phyloP scores from a whole-genome alignment of 2,113 vertebrate genomes.

The Xenopus laevis region DNA sequence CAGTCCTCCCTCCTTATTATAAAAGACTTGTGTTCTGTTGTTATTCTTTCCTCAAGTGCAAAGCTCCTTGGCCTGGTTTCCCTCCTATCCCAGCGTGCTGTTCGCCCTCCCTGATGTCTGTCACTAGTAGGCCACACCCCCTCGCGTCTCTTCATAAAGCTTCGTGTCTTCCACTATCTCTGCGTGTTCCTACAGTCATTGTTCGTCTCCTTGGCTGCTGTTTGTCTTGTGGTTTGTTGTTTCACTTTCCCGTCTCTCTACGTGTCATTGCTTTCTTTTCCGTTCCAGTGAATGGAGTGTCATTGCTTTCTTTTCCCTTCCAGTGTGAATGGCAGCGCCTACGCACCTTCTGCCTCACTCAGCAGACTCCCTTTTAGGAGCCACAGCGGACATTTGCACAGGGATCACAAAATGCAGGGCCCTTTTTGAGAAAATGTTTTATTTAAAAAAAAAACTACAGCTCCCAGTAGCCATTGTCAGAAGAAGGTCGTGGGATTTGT shows the following conservation, averaged over 20 bases:
- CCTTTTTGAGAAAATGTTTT: too few species aligned
- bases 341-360: too few species aligned
- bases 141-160: not conserved
- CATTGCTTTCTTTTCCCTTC: too few species aligned
- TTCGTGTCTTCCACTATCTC: constrained; percentile 2
- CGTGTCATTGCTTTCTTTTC: not conserved
- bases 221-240: not conserved
- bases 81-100: not conserved
- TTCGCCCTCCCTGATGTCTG: not conserved
- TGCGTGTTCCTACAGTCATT: not conserved
- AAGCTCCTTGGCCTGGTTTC: not conserved
- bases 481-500: too few species aligned
- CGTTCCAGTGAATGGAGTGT: too few species aligned
- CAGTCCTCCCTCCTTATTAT: not conserved
- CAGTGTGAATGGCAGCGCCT: too few species aligned
- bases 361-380: too few species aligned
- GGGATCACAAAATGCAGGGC: too few species aligned
- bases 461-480: too few species aligned
- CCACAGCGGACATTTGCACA: too few species aligned
- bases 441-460: too few species aligned
- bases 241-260: not conserved
- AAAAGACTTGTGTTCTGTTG: not conserved
- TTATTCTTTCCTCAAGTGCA: not conserved
- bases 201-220: not conserved
- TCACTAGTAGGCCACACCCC: not conserved